phyloP scores from a whole-genome alignment of 2,113 vertebrate species.

The Malurus elegans region DNA sequence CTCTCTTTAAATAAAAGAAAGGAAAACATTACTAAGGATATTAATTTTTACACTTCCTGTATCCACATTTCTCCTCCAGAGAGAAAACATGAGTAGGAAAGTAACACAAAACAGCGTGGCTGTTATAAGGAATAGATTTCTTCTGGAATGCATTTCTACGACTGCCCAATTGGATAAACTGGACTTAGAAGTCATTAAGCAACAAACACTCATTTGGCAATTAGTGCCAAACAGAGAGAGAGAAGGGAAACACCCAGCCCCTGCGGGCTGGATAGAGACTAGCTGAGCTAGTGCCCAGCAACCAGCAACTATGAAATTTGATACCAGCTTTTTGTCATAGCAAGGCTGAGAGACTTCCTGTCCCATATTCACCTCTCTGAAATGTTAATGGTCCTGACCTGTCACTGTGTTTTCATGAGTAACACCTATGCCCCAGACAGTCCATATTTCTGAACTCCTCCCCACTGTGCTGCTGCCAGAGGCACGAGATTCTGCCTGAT shows the following conservation, averaged over 20 bases:
- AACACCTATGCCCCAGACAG: background rate
- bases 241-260: background rate
- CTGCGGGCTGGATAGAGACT: background rate
- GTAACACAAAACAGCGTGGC: background rate
- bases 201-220: background rate
- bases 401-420: background rate
- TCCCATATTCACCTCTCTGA: background rate
- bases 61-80: background rate
- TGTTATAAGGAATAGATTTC: background rate
- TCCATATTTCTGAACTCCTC: background rate
- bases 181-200: background rate
- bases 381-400: rapidly evolving
- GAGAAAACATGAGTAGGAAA: background rate
- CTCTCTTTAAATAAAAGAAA: conserved; percentile 69
- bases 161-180: background rate
- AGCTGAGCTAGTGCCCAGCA: background rate
- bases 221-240: background rate
- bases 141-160: background rate
- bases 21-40: background rate
- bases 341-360: background rate
- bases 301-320: background rate
- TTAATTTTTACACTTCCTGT: background rate
- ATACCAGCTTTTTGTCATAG: background rate
- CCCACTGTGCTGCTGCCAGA: background rate
- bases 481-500: background rate